Evolutionary conservation across 2,113 vertebrate species (phyloP).

Genomic region (Colinus virginianus): DNA sequence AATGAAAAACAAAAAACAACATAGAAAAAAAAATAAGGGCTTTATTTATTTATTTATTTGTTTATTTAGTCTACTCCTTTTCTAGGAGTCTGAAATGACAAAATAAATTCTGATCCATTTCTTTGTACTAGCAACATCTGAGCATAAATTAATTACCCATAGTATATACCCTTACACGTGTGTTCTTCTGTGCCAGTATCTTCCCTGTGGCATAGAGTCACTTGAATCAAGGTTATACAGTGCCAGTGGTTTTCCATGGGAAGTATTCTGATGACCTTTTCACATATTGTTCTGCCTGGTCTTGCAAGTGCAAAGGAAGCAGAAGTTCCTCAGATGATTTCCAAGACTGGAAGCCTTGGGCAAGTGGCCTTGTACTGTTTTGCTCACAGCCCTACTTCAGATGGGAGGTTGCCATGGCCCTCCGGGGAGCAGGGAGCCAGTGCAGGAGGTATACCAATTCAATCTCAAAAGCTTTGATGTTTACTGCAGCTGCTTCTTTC

Average conservation of each 20-base stretch:
- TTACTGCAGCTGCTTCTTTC: not conserved
- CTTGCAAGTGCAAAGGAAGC: not conserved
- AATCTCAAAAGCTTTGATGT: not conserved
- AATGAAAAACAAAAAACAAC: constrained; percentile 4
- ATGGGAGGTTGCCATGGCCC: not conserved
- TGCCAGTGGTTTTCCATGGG: constrained; percentile 14
- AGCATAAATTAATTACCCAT: not conserved
- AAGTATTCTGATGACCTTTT: not conserved
- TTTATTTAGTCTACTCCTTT: not conserved
- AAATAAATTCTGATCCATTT: not conserved
- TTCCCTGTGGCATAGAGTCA: not conserved
- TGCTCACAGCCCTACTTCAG: not conserved
- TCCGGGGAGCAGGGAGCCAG: not conserved
- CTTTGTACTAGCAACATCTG: not conserved
- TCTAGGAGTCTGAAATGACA: not conserved
- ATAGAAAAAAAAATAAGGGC: not conserved
- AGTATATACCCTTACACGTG: accelerated
- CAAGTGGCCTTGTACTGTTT: not conserved
- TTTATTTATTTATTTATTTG: not conserved
- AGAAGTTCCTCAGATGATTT: constrained; percentile 15
- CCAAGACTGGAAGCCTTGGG: not conserved
- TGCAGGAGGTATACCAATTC: not conserved
- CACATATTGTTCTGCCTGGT: not conserved
- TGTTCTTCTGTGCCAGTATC: not conserved
- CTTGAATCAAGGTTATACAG: not conserved